A percentile compares a stretch with the other conserved stretches of the same genome.
These are phyloP conservation scores for Tachypleus tridentatus DNA, from an alignment of 1,140 invertebrate genomes.

Conservation along the genomic window DNA sequence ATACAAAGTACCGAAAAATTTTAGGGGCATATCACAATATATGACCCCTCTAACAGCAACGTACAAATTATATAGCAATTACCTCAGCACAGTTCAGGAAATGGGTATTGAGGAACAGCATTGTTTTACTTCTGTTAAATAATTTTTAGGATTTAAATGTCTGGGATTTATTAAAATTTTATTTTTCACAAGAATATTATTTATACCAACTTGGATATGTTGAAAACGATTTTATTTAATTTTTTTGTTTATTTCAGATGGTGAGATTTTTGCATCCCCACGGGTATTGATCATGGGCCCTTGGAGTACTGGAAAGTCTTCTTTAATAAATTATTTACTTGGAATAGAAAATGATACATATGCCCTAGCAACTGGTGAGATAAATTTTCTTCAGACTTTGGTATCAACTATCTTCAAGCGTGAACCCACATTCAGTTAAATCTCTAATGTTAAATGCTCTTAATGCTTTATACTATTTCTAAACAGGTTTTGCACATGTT, in stretches of 20 bases:
- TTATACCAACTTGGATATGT: too few relatives aligned
- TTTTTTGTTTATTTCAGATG: conserved; percentile 41
- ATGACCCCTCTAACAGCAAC: too few relatives aligned
- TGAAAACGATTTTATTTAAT: too few relatives aligned
- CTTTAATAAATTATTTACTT: conserved; percentile 83
- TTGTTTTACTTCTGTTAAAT: too few relatives aligned
- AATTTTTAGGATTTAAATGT: too few relatives aligned
- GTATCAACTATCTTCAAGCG: not conserved
- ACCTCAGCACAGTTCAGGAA: too few relatives aligned
- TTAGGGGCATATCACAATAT: too few relatives aligned
- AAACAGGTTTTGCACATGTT: not conserved
- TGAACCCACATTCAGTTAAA: not conserved
- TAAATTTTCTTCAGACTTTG: not conserved
- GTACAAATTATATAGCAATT: too few relatives aligned
- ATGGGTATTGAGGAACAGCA: too few relatives aligned
- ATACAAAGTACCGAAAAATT: too few relatives aligned
- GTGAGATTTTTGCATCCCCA: conserved; percentile 89
- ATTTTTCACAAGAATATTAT: too few relatives aligned
- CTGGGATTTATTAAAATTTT: too few relatives aligned
- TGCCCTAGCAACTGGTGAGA: conserved; percentile 17
- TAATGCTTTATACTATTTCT: not conserved
- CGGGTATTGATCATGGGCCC: conserved; percentile 85
- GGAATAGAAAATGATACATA: conserved; percentile 56
- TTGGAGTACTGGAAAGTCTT: conserved; percentile 91
- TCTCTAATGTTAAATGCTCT: not conserved